Conservation (phyloP, 1,140 invertebrate genomes). For the Drosophila mojavensis region DNA sequence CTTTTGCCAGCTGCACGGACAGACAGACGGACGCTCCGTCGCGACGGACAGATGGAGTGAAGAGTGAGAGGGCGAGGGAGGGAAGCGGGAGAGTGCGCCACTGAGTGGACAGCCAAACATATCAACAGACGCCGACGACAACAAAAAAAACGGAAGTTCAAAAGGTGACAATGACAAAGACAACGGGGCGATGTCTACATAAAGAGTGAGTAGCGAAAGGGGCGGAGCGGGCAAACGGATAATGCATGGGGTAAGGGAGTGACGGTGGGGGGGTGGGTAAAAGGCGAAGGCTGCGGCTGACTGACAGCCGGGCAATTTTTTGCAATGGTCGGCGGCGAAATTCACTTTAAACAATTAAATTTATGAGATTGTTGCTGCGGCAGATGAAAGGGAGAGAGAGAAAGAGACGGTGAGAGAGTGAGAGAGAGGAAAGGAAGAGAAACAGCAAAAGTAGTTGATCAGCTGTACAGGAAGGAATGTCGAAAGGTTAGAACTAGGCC, state of each 20-base stretch:
- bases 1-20: conserved; percentile 50
- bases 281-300: not conserved
- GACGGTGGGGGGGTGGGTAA: not conserved
- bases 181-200: conserved; percentile 5
- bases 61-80: not conserved
- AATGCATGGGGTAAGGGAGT: not conserved
- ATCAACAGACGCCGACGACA: conserved; percentile 44
- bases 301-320: conserved; percentile 50
- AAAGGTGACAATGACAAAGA: conserved; percentile 69
- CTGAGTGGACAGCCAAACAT: conserved; percentile 43
- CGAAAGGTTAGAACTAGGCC: conserved; percentile 39
- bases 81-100: not conserved
- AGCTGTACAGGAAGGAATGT: conserved; percentile 25
- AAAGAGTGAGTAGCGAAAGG: not conserved
- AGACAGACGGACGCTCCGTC: conserved; percentile 12
- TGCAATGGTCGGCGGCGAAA: conserved; percentile 62
- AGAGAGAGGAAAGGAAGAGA: not conserved
- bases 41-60: conserved; percentile 18
- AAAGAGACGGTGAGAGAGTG: not conserved
- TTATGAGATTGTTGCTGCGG: conserved; percentile 71
- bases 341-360: conserved; percentile 81
- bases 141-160: conserved; percentile 72
- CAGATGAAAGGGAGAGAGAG: conserved; percentile 50
- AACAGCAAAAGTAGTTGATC: not conserved
- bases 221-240: not conserved